A percentile compares a stretch with the other conserved stretches of the same genome.
Evolutionary conservation across 2,888 invertebrate genomes (phyloP).

Genomic region (Netelia melanura): DNA sequence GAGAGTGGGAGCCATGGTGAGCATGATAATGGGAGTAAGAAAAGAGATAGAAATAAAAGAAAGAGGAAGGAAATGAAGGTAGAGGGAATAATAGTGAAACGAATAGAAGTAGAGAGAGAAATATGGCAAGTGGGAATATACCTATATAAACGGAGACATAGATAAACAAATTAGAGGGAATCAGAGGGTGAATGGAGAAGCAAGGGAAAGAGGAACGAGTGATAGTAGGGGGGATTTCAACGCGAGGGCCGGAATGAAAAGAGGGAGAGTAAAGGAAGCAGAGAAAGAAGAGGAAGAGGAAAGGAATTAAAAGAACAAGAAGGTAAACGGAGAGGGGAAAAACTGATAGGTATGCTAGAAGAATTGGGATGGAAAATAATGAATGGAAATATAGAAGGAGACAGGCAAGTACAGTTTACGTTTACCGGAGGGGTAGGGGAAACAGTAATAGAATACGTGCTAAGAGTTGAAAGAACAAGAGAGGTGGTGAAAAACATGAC

Average conservation of each 20-base stretch:
- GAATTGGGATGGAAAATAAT: constrained; percentile 9
- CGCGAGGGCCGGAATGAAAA: too few species aligned
- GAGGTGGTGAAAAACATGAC: not conserved
- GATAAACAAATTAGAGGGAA: not conserved
- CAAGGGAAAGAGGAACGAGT: not conserved
- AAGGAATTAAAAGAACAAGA: not conserved
- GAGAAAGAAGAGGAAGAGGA: too few species aligned
- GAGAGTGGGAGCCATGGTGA: too few species aligned
- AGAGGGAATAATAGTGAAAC: too few species aligned
- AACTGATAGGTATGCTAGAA: not conserved
- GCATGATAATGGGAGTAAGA: too few species aligned
- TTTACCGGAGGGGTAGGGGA: not conserved
- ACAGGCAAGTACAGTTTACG: constrained; percentile 9
- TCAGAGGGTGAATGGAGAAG: not conserved
- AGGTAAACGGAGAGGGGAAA: not conserved
- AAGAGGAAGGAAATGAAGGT: too few species aligned
- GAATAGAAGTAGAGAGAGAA: not conserved
- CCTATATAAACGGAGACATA: constrained; percentile 28
- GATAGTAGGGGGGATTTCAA: not conserved
- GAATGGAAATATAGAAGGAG: not conserved
- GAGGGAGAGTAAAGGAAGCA: too few species aligned
- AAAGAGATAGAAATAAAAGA: too few species aligned
- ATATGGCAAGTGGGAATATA: not conserved
- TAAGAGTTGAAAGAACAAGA: not conserved
- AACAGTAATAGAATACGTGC: constrained; percentile 26